These are phyloP conservation scores for Poecile montanus DNA, from an alignment of 2,797 vertebrate species.

Conservation along the genomic window DNA sequence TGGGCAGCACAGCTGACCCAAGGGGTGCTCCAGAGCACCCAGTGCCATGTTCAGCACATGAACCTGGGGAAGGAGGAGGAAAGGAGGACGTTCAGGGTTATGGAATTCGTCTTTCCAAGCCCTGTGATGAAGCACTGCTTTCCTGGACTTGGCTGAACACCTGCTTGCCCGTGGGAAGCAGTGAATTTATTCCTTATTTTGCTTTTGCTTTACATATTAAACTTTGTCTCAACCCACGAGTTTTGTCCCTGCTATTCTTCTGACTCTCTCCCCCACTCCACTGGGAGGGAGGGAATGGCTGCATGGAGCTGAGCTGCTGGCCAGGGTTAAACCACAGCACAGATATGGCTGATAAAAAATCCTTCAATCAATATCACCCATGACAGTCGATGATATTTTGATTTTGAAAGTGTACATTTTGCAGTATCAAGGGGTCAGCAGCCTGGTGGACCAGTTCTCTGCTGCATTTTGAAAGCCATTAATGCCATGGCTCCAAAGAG, in stretches of 20 bases:
- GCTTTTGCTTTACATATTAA: not conserved
- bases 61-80: not conserved
- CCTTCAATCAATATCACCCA: not conserved
- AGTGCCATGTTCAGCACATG: fast-evolving
- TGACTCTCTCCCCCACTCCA: not conserved
- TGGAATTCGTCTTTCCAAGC: not conserved
- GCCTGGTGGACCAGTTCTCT: not conserved
- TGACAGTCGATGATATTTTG: fast-evolving
- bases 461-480: not conserved
- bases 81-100: fast-evolving
- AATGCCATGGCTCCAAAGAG: not conserved
- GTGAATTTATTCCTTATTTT: not conserved
- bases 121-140: not conserved
- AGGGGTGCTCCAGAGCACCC: not conserved
- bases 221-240: not conserved
- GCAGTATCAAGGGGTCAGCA: not conserved
- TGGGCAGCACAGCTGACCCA: not conserved
- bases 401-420: not conserved
- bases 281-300: not conserved
- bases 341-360: not conserved
- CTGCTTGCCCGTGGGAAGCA: not conserved
- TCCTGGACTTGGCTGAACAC: not conserved
- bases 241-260: not conserved
- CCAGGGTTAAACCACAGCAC: not conserved
- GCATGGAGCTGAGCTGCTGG: not conserved